Percentiles rank a stretch among this genome's conserved stretches.
These are phyloP conservation scores for Chromobotia macracanthus DNA, from an alignment of 2,797 vertebrate species.

Conservation along the genomic window DNA sequence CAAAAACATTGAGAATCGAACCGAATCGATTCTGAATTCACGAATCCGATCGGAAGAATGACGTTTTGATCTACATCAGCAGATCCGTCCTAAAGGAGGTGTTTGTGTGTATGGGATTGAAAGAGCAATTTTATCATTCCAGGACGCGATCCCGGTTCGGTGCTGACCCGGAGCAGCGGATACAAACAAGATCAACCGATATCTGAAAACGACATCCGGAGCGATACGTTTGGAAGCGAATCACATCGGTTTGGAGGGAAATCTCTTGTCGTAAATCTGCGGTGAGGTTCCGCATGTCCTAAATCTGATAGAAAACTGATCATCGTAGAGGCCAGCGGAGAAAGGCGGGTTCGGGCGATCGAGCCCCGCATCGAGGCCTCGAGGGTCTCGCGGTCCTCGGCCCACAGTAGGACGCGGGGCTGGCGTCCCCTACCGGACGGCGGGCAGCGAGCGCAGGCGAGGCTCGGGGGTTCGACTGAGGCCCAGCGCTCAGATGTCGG, in stretches of 20 bases:
- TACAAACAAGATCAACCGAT: slow-evolving; percentile 21
- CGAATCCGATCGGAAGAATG: slow-evolving; percentile 63
- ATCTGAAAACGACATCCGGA: slow-evolving; percentile 22
- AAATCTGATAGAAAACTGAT: slow-evolving; percentile 68
- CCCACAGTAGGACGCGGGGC: slow-evolving; percentile 48
- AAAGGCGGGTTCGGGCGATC: slow-evolving; percentile 70
- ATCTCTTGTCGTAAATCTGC: slow-evolving; percentile 62
- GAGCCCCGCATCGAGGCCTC: slow-evolving; percentile 72
- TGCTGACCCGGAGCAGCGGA: slow-evolving; percentile 46
- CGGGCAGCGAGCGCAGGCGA: slow-evolving; percentile 63
- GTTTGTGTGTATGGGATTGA: slow-evolving; percentile 54
- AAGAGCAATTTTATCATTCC: slow-evolving; percentile 31
- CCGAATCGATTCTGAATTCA: slow-evolving; percentile 89
- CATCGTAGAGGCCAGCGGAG: slow-evolving; percentile 61
- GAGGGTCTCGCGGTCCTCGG: slow-evolving; percentile 66
- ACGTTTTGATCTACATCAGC: slow-evolving; percentile 65
- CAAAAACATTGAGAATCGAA: slow-evolving; percentile 83
- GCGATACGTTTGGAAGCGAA: slow-evolving; percentile 62
- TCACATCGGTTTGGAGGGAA: neutral
- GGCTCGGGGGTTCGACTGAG: slow-evolving; percentile 76
- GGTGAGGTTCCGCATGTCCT: slow-evolving; percentile 59
- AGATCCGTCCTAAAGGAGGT: slow-evolving; percentile 55
- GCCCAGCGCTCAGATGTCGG: slow-evolving; percentile 79
- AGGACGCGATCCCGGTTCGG: slow-evolving; percentile 48
- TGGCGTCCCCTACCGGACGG: slow-evolving; percentile 28